Conservation (phyloP, 2,113 vertebrate genomes). For the Donacobius atricapilla region DNA sequence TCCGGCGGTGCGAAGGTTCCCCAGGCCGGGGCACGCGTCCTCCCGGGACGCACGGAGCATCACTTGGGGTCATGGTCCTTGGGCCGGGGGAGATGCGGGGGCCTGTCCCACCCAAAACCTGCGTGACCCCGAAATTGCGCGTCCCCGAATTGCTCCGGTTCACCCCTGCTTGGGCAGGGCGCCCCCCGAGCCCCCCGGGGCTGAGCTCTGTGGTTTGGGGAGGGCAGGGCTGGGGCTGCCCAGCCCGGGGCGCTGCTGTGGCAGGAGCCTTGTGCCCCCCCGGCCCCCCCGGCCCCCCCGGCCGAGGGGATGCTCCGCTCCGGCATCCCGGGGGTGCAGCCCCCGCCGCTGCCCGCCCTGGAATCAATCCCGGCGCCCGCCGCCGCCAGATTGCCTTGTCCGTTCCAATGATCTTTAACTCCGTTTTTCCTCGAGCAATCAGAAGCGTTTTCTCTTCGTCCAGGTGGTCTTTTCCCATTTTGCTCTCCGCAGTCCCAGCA, state of each 20-base stretch:
- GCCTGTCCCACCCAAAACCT: fast-evolving
- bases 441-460: constrained; percentile 45
- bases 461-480: constrained; percentile 51
- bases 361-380: background rate
- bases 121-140: fast-evolving
- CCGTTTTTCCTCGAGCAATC: constrained; percentile 17
- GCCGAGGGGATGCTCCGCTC: fast-evolving
- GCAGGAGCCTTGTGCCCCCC: fast-evolving
- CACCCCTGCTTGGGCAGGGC: background rate
- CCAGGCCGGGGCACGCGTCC: background rate
- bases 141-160: fast-evolving
- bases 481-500: background rate
- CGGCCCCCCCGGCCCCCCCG: background rate
- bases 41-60: background rate
- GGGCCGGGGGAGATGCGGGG: fast-evolving
- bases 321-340: background rate
- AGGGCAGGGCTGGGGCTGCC: background rate
- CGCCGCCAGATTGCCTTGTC: constrained; percentile 63
- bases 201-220: fast-evolving
- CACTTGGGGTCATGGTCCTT: background rate
- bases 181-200: no score
- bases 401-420: constrained; percentile 53
- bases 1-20: background rate
- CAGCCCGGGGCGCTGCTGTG: fast-evolving
- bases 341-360: background rate